A percentile compares a stretch with the other conserved stretches of the same genome.
phyloP scores from a whole-genome alignment of 2,113 vertebrate genomes.

The Climacteris rufus region DNA sequence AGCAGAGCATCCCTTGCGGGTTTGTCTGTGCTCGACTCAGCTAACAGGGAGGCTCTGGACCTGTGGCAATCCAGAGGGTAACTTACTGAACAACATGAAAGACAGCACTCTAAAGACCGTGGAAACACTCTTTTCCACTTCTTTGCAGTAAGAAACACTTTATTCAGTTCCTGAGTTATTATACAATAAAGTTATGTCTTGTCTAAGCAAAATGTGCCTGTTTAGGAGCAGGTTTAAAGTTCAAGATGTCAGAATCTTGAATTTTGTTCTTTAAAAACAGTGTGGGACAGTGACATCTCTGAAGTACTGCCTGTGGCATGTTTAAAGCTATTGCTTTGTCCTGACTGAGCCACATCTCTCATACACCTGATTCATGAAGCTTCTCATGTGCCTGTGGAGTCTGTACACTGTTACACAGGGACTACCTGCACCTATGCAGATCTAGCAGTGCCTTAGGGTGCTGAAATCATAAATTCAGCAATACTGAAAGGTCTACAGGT shows the following conservation, averaged over 20 bases:
- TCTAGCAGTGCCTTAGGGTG: not conserved
- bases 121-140: not conserved
- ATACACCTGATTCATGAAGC: not conserved
- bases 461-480: not conserved
- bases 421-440: not conserved
- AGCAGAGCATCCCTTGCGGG: not conserved
- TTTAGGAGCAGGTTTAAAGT: not conserved
- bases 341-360: not conserved
- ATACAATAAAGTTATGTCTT: not conserved
- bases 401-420: not conserved
- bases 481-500: not conserved
- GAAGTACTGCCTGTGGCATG: not conserved
- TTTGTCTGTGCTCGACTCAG: not conserved
- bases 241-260: not conserved
- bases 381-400: fast-evolving
- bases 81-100: not conserved
- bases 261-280: not conserved
- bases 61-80: not conserved
- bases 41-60: not conserved
- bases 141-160: not conserved
- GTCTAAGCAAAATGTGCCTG: not conserved
- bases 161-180: not conserved
- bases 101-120: not conserved
- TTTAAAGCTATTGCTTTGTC: not conserved
- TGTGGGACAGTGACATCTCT: not conserved